Base-by-base conservation (phyloP, 2,888 invertebrate genomes). In the Willowsia nigromaculata region DNA sequence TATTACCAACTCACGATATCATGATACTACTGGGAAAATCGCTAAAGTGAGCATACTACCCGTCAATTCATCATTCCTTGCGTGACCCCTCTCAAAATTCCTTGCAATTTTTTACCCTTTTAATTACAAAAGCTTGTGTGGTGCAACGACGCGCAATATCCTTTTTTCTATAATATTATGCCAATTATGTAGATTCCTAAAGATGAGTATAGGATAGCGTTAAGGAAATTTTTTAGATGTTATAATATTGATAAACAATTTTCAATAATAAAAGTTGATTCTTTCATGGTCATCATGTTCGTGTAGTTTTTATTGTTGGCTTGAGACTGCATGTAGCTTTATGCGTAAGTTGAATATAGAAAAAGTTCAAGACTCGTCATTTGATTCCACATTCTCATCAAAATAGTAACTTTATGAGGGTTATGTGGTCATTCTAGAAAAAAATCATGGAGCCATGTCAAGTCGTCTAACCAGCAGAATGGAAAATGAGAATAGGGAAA, bases 251-350 rank as follows among this genome's bases (percentile, higher is more conserved):
- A 71, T 71, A 50, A 50, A n/a, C 76, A 27, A 74, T 74, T 43
- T 71, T 13, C 71, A 71, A 6, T 9, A 47, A 7, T 33, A 37
- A n/a, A 33, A 22, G 43, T 15, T 9, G 27, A 50, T 30, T 18
- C 13, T 76, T 86, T 80, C 86, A 86, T 68, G 87, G 81, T 59
- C 81, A 59, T 47, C 87, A 27, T 71, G 81, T 78, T 85, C 85
- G 74, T 85, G 85, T 30, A 22, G 7, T 56, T 74, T 76, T 62
- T 62, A 56, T 43, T 40, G 7, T 27, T 50, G 4, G 6, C 3
- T 47, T 22, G 65, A 65, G 9, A 6, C 33, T n/a, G 37, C 30
- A n/a, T 15, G 18, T 0, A 62, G 27, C 27, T 30, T 13, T 18
- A 27, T 68, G 65, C 30, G 33, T n/a, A n/a, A n/a, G n/a, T n/a